A percentile compares a stretch with the other conserved stretches of the same genome.
These are phyloP conservation scores for Chionodraco myersi DNA, from an alignment of 2,113 vertebrate species.

Conservation along the genomic window DNA sequence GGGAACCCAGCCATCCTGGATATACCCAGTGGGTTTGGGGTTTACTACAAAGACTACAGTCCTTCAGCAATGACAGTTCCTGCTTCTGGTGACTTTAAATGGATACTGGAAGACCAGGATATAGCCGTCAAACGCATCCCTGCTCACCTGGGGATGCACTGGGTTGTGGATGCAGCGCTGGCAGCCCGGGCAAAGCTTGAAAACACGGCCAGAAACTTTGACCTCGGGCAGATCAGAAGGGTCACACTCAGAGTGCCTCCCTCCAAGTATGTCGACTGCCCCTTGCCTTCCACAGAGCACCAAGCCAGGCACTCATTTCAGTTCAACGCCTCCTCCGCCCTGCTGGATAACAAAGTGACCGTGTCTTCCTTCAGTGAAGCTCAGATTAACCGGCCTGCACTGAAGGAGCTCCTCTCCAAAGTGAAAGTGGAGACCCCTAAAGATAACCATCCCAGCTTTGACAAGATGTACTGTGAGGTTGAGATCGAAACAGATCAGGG, in stretches of 20 bases:
- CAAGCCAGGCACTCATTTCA: slow-evolving; percentile 96
- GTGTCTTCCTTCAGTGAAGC: slow-evolving; percentile 81
- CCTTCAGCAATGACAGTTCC: slow-evolving; percentile 78
- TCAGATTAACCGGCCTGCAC: slow-evolving; percentile 75
- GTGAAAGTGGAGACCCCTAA: slow-evolving; percentile 84
- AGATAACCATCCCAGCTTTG: slow-evolving; percentile 90
- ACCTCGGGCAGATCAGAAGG: slow-evolving; percentile 76
- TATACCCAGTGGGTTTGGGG: slow-evolving; percentile 86
- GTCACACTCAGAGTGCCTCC: slow-evolving; percentile 87
- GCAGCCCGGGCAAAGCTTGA: slow-evolving; percentile 82
- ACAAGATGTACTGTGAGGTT: slow-evolving; percentile 89
- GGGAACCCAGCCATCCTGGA: slow-evolving; percentile 90
- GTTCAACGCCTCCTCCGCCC: slow-evolving; percentile 87
- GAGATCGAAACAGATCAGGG: slow-evolving; percentile 75
- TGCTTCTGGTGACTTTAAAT: slow-evolving; percentile 77
- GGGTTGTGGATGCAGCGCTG: slow-evolving; percentile 89
- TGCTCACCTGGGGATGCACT: slow-evolving; percentile 93
- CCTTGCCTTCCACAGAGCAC: slow-evolving; percentile 87
- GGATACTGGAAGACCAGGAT: slow-evolving; percentile 91
- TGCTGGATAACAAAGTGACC: slow-evolving; percentile 85
- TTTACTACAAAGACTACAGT: slow-evolving; percentile 90
- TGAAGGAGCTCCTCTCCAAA: slow-evolving; percentile 85
- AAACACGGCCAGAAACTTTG: slow-evolving; percentile 38
- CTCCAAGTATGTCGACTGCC: slow-evolving; percentile 88
- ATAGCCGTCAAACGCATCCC: slow-evolving; percentile 93